These are phyloP conservation scores for Bubalus kerabau DNA, from an alignment of 2,113 vertebrate species.

Conservation along the genomic window DNA sequence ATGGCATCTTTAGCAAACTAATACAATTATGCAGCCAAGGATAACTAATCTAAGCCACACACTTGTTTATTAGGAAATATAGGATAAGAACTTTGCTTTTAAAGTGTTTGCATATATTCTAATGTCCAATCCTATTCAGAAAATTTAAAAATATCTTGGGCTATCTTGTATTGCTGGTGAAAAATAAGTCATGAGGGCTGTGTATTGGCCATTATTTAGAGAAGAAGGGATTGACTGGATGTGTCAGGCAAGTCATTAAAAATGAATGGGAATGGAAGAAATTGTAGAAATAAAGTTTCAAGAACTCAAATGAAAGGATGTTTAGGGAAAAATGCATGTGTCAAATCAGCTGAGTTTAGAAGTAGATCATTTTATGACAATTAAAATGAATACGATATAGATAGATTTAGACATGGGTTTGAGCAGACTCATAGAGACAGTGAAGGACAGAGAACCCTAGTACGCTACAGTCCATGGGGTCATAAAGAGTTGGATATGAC, in stretches of 20 bases:
- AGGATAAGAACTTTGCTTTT: not conserved
- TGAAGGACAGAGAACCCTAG: not conserved
- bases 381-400: not conserved
- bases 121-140: not conserved
- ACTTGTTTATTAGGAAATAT: not conserved
- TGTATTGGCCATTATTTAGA: not conserved
- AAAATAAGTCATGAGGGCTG: not conserved
- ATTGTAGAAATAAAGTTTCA: not conserved
- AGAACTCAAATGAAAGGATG: not conserved
- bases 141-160: not conserved
- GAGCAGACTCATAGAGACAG: not conserved
- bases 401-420: not conserved
- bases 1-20: not conserved
- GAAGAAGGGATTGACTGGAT: not conserved
- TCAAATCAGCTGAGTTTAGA: not conserved
- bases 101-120: not conserved
- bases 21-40: not conserved
- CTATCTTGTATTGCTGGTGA: not conserved
- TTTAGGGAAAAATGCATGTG: not conserved
- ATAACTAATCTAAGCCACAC: not conserved
- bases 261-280: not conserved
- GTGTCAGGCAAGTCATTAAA: not conserved
- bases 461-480: not conserved
- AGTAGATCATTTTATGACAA: not conserved
- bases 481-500: not conserved